phyloP scores from a whole-genome alignment of 2,797 vertebrate genomes.

The Naso thynnoides region DNA sequence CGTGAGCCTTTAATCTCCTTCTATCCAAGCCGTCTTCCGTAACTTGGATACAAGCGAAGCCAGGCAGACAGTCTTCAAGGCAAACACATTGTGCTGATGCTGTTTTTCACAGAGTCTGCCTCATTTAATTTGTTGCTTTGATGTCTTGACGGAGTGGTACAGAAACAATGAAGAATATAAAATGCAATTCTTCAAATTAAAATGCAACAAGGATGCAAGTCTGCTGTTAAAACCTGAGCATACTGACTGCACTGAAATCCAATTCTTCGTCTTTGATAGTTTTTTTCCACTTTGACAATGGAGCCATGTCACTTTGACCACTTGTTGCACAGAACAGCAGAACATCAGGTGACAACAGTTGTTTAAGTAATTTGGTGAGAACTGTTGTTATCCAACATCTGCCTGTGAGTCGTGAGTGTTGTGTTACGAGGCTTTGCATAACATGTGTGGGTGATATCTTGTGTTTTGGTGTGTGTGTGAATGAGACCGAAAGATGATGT shows the following conservation, averaged over 20 bases:
- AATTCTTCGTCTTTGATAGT: neutral
- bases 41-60: neutral
- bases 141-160: neutral
- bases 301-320: neutral
- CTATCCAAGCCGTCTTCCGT: neutral
- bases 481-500: constrained; percentile 34
- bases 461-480: constrained; percentile 28
- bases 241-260: neutral
- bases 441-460: constrained; percentile 54
- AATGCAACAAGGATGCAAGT: neutral
- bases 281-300: neutral
- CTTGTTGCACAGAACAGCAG: constrained; percentile 9
- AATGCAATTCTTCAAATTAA: neutral
- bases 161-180: neutral
- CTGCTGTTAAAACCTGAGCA: too few relatives aligned
- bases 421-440: constrained; percentile 65
- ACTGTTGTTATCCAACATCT: constrained; percentile 51
- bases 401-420: constrained; percentile 56
- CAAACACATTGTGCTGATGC: neutral
- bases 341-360: neutral
- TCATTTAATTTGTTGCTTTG: neutral
- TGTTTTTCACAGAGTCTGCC: neutral
- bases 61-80: neutral
- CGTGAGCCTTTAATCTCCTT: neutral
- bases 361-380: constrained; percentile 23